phyloP scores from a whole-genome alignment of 2,797 vertebrate genomes.

The Knipowitschia caucasica region DNA sequence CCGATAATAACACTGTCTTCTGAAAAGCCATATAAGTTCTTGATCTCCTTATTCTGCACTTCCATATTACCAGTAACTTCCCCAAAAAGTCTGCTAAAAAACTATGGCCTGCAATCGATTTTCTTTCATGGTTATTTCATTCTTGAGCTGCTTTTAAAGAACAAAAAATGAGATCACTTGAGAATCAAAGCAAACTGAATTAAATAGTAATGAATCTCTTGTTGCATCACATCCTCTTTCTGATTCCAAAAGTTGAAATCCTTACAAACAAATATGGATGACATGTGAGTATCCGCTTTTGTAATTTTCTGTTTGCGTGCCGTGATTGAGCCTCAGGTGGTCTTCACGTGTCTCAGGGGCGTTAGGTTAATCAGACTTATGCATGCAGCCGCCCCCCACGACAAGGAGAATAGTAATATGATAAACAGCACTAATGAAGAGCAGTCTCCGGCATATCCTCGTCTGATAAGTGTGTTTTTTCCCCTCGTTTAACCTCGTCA shows the following conservation, averaged over 20 bases:
- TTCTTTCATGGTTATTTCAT: not conserved
- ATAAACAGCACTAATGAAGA: slow-evolving; percentile 53
- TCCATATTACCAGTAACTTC: too few relatives aligned
- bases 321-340: slow-evolving; percentile 27
- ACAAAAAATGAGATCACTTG: not conserved
- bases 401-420: slow-evolving; percentile 33
- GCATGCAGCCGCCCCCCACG: slow-evolving; percentile 26
- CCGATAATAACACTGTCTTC: too few relatives aligned
- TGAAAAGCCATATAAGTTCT: too few relatives aligned
- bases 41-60: too few relatives aligned
- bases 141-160: too few relatives aligned
- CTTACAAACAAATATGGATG: not conserved
- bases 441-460: slow-evolving; percentile 29
- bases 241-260: not conserved
- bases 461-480: slow-evolving; percentile 40
- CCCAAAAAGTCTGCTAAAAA: too few relatives aligned
- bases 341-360: slow-evolving; percentile 28
- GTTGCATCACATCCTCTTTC: not conserved
- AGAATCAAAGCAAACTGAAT: not conserved
- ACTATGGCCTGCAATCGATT: too few relatives aligned
- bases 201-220: not conserved
- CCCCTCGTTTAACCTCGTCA: slow-evolving; percentile 42
- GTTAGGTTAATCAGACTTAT: slow-evolving; percentile 35
- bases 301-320: slow-evolving; percentile 9
- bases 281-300: not conserved